Evolutionary conservation across 2,888 invertebrate genomes (phyloP), one percentile per base, ranked within the genome.

Genomic region (Elysia crispata): DNA sequence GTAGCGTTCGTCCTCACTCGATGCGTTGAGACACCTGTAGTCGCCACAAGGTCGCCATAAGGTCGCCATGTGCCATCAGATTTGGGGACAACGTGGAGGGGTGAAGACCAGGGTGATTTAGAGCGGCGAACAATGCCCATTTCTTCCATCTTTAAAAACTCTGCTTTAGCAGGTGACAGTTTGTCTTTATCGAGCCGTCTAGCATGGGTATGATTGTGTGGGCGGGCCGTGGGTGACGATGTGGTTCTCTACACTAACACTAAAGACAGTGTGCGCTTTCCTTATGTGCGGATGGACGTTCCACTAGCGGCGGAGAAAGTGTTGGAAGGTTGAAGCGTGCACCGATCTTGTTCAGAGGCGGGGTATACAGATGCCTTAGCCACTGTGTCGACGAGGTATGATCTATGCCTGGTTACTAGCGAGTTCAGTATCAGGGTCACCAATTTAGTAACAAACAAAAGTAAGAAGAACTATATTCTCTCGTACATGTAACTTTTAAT

Each of bases 121-220:
- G 92, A 92, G 0, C 91, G 92, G 1, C 92, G 86, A 54, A 91
- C 91, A 18, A 93, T 91, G 0, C 92, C 93, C 28, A 77, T 77
- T 28, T 60, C 33, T 33, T 86, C 81, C 28, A 79, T 75, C 18
- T 75, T 54, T 23, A 66, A 25, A 41, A 75, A 75, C 41, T 92
- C 87, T 11, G 89, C 81, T 72, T 88, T 87, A 1, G 90, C 91
- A 6, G 86, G 77, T 33, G 82, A 25, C 5, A 89, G 83, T 75
- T 85, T 85, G 18, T 90, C 89, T 0, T 89, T 91, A 0, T 87
- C 85, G 0, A 92, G 81, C 0, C 91, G 88, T 15, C 92, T 84
- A 0, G 90, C 84, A 69, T 83, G 83, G n/a, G n/a, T n/a, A n/a
- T 8, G 84, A 60, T 49, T 77, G 77, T 5, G 89, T 87, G 6